These are phyloP conservation scores for Cordilura impudica DNA, from an alignment of 2,888 invertebrate genomes.

Conservation along the genomic window DNA sequence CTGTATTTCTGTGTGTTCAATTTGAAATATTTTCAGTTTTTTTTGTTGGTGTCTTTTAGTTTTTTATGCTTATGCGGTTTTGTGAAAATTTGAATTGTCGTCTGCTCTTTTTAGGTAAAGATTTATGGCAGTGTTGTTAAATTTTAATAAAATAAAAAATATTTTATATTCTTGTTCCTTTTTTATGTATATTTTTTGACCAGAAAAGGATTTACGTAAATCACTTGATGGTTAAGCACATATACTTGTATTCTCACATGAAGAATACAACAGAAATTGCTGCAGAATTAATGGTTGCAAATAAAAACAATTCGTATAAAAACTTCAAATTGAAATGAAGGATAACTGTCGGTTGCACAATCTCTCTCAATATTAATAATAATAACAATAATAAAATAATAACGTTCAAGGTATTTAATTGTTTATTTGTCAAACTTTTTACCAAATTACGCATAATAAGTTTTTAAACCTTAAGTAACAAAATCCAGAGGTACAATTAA, in stretches of 20 bases:
- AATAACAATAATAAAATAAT: too few relatives aligned
- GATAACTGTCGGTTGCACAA: conserved; percentile 15
- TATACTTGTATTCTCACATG: conserved; percentile 57
- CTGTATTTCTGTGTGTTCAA: conserved; percentile 39
- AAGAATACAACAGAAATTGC: conserved; percentile 28
- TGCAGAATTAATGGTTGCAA: conserved; percentile 44
- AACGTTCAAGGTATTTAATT: too few relatives aligned
- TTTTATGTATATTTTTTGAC: conserved; percentile 41
- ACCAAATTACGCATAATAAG: too few relatives aligned
- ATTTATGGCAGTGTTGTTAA: conserved; percentile 76
- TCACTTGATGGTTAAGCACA: conserved; percentile 62
- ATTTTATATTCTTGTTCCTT: conserved; percentile 58
- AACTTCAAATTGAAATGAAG: conserved; percentile 35
- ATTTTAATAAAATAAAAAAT: conserved; percentile 76
- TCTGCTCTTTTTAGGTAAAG: conserved; percentile 71
- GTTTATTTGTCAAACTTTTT: too few relatives aligned
- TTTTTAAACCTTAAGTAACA: too few relatives aligned
- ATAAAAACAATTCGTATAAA: conserved; percentile 11
- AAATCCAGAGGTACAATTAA: too few relatives aligned
- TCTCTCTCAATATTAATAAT: too few relatives aligned
- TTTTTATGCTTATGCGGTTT: conserved; percentile 65
- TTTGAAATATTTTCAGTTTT: conserved; percentile 41
- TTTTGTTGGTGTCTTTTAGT: conserved; percentile 39
- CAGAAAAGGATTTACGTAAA: conserved; percentile 63
- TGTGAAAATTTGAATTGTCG: conserved; percentile 74